Evolutionary conservation across 1,140 invertebrate species (phyloP).

Genomic region (Pantala flavescens): DNA sequence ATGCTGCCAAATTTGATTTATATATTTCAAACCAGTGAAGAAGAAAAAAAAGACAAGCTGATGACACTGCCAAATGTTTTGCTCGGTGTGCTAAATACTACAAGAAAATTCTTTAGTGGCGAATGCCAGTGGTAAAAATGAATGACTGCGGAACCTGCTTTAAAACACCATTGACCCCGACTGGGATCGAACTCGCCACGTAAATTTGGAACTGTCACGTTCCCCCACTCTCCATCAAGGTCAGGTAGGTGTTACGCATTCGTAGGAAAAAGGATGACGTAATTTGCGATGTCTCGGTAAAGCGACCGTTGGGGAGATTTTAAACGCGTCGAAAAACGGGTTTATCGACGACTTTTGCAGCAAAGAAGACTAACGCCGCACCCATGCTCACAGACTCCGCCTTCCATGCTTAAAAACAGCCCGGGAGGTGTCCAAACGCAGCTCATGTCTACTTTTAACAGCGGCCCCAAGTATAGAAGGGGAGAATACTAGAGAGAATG

Average conservation of each 20-base stretch:
- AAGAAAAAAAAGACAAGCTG: too few species aligned
- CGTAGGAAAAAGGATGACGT: not conserved
- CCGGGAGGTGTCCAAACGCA: not conserved
- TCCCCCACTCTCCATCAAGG: not conserved
- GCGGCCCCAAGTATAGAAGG: not conserved
- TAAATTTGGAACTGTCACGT: not conserved
- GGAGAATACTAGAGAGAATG: not conserved
- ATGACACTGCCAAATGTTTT: too few species aligned
- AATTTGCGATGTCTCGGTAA: not conserved
- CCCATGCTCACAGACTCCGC: not conserved
- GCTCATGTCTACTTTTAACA: slow-evolving; percentile 6
- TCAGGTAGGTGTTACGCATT: not conserved
- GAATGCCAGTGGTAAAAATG: too few species aligned
- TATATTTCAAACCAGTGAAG: too few species aligned
- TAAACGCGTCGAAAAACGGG: not conserved
- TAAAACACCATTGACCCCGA: not conserved
- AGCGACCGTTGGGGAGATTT: not conserved
- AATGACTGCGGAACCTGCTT: too few species aligned
- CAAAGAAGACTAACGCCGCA: not conserved
- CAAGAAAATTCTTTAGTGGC: too few species aligned
- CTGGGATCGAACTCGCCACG: not conserved
- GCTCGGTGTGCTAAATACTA: too few species aligned
- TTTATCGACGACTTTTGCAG: not conserved
- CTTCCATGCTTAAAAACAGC: not conserved
- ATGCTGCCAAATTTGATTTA: too few species aligned